Evolutionary conservation across 2,113 vertebrate genomes (phyloP).

Genomic region (Capreolus pygargus): DNA sequence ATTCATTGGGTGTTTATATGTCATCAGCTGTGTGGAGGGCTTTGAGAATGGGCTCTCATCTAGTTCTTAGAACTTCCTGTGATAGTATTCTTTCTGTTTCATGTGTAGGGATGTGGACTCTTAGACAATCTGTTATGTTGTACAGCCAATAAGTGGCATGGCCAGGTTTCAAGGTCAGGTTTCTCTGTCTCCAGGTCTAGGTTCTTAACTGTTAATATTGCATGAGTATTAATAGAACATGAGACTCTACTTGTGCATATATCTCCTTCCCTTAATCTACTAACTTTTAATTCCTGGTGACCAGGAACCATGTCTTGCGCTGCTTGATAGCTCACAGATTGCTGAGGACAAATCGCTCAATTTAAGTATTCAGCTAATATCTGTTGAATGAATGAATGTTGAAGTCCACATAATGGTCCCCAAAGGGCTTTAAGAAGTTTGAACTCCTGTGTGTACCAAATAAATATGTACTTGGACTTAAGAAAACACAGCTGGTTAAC

Average conservation of each 20-base stretch:
- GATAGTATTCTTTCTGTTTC: background rate
- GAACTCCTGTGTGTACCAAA: conserved; percentile 45
- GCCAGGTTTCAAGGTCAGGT: background rate
- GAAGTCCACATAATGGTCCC: background rate
- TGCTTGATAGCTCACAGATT: background rate
- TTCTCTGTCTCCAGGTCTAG: background rate
- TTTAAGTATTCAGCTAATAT: conserved; percentile 11
- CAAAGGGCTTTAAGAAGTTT: background rate
- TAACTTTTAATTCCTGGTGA: background rate
- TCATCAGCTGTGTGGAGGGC: background rate
- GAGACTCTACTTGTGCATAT: background rate
- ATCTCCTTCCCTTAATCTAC: background rate
- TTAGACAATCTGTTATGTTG: background rate
- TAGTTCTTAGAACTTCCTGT: background rate
- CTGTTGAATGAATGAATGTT: background rate
- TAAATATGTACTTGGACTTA: conserved; percentile 43
- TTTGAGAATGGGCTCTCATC: background rate
- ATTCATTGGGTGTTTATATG: background rate
- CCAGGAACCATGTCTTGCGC: background rate
- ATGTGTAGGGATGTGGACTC: background rate
- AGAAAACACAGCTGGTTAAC: conserved; percentile 53
- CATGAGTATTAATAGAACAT: background rate
- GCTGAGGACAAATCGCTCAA: background rate
- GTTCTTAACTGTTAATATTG: background rate
- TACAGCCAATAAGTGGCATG: background rate